A percentile compares a stretch with the other conserved stretches of the same genome.
Conservation (phyloP, 2,113 vertebrate species). For the Dipodomys spectabilis region DNA sequence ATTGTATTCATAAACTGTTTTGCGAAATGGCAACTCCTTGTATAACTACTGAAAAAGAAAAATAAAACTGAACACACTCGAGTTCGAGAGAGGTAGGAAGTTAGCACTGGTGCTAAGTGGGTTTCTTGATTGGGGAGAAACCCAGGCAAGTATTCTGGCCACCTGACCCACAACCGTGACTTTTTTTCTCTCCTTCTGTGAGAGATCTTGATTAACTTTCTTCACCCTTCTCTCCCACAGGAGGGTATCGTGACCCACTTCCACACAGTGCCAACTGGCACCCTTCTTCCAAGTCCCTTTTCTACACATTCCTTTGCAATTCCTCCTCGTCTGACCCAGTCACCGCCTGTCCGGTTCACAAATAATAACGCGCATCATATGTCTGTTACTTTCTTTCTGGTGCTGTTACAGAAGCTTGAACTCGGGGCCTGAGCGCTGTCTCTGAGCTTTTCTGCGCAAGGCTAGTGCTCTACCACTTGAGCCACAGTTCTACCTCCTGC, state of each 20-base stretch:
- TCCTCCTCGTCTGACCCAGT: not conserved
- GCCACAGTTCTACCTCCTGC: too few species aligned
- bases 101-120: too few species aligned
- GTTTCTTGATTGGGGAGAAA: not conserved
- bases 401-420: too few species aligned
- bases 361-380: not conserved
- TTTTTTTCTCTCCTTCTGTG: not conserved
- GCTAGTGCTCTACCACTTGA: too few species aligned
- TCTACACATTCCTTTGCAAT: not conserved
- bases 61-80: not conserved
- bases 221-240: not conserved
- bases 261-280: too few species aligned
- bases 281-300: not conserved
- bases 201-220: not conserved
- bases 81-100: not conserved
- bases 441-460: too few species aligned
- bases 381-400: not conserved
- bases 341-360: not conserved
- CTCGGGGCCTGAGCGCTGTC: too few species aligned
- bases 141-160: not conserved
- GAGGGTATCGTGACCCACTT: accelerated
- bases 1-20: too few species aligned
- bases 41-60: too few species aligned
- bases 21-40: too few species aligned
- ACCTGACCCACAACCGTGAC: accelerated